A percentile compares a stretch with the other conserved stretches of the same genome.
phyloP scores from a whole-genome alignment of 2,888 invertebrate species.

The Eugnorisma glareosa region DNA sequence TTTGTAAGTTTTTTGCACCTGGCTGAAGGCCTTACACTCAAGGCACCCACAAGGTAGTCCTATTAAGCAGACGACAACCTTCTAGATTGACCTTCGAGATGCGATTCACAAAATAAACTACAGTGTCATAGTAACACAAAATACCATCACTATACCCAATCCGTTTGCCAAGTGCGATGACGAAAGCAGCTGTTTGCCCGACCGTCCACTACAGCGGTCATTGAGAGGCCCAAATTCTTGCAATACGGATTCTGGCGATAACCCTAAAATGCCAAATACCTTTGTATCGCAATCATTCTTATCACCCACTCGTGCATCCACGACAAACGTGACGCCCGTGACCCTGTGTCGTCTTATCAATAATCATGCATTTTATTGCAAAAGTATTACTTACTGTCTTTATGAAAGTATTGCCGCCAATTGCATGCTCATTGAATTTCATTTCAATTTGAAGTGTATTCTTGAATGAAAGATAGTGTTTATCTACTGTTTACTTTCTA shows the following conservation, averaged over 20 bases:
- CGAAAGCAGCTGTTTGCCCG: constrained; percentile 14
- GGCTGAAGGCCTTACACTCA: background rate
- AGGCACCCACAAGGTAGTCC: background rate
- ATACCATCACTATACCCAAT: background rate
- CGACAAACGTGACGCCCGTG: constrained; percentile 29
- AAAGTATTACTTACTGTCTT: background rate
- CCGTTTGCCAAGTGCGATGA: constrained; percentile 9
- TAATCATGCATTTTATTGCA: constrained; percentile 30
- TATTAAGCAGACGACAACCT: background rate
- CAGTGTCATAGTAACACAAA: background rate
- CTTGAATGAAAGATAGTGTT: constrained; percentile 57
- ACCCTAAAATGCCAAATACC: constrained; percentile 38
- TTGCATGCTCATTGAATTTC: constrained; percentile 12
- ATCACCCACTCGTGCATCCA: constrained; percentile 32
- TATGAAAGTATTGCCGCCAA: constrained; percentile 15
- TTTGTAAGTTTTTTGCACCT: background rate
- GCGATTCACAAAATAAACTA: too few species aligned
- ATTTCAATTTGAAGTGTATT: constrained; percentile 20
- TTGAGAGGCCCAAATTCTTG: constrained; percentile 28
- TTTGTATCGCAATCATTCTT: constrained; percentile 28
- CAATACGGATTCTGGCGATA: constrained; percentile 41
- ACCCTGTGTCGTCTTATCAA: constrained; percentile 38
- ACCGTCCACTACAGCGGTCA: constrained; percentile 25
- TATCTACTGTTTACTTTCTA: constrained; percentile 48
- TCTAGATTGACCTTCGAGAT: background rate